Base-by-base conservation (phyloP, 2,888 invertebrate genomes). In the Limnephilus lunatus region DNA sequence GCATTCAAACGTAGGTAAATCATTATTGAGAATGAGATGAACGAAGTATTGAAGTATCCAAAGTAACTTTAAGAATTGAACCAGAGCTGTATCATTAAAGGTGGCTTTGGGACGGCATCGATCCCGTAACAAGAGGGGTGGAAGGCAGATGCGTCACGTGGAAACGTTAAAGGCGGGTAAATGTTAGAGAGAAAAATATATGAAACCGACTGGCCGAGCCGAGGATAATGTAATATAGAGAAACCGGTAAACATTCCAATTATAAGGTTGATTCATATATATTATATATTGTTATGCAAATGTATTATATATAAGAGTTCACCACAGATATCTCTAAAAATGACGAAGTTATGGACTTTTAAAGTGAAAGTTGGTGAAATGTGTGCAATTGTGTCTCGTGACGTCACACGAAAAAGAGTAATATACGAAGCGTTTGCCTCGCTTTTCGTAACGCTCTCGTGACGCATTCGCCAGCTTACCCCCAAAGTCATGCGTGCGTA, bases 81-180 rank as follows among this genome's bases (percentile, higher is more conserved):
- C 30, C 35, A 83, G 68, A 85, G 48, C 68, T 25, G 68, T 68
- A 68, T 68, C 68, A 68, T 68, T n/a, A 68, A 68, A 68, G 32
- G 35, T 83, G 83, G 32, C 83, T 39, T 83, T 86, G n/a, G 48
- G 44, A 44, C 14, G 25, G 48, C 86, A 15, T 30, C 44, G 81
- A 89, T 89, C 19, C 82, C 87, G 31, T 82, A 86, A 68, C 15
- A 11, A 53, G 88, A 88, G 35, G 88, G 88, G 81, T 35, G 89
- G 91, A 32, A 86, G 90, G 90, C 83, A 92, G 92, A 93, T 93
- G 93, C 92, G 93, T 93, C 93, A 92, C 92, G 93, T 92, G 93
- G 93, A 92, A 93, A 86, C 92, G 91, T 93, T 93, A 92, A 93
- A 91, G 93, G 92, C 85, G 89, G 91, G 89, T 89, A 93, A 92